phyloP scores from a whole-genome alignment of 2,797 vertebrate genomes.

The Pelobates cultripes region DNA sequence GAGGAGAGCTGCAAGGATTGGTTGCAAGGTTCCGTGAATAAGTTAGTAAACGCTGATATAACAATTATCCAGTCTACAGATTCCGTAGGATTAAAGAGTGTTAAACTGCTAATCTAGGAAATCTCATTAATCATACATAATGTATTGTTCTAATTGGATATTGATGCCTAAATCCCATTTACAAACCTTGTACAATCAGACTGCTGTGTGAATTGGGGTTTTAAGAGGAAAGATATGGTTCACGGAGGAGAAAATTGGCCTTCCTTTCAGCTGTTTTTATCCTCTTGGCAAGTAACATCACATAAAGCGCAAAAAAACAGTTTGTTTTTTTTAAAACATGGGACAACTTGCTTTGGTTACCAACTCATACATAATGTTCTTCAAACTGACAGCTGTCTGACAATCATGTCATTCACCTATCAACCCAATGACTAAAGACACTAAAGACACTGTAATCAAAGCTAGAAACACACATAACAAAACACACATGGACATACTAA shows the following conservation, averaged over 20 bases:
- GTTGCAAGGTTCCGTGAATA: slow-evolving; percentile 16
- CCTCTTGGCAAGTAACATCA: slow-evolving; percentile 68
- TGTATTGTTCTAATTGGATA: slow-evolving; percentile 57
- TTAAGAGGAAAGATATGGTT: slow-evolving; percentile 57
- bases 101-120: slow-evolving; percentile 55
- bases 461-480: slow-evolving; percentile 36
- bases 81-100: slow-evolving; percentile 50
- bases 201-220: slow-evolving; percentile 56
- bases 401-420: slow-evolving; percentile 56
- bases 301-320: slow-evolving; percentile 53
- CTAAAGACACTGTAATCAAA: slow-evolving; percentile 58
- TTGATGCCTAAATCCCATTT: slow-evolving; percentile 56
- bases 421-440: slow-evolving; percentile 48
- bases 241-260: slow-evolving; percentile 63
- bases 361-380: slow-evolving; percentile 64
- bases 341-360: slow-evolving; percentile 50
- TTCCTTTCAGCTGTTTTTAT: slow-evolving; percentile 65
- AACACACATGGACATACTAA: background rate
- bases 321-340: slow-evolving; percentile 58
- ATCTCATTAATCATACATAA: slow-evolving; percentile 57
- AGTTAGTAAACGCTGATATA: slow-evolving; percentile 41
- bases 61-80: slow-evolving; percentile 48
- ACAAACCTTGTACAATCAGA: slow-evolving; percentile 52
- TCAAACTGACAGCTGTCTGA: slow-evolving; percentile 62
- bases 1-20: slow-evolving; percentile 4